Base-by-base conservation (phyloP, 2,113 vertebrate genomes). In the Rhinoptilus africanus region DNA sequence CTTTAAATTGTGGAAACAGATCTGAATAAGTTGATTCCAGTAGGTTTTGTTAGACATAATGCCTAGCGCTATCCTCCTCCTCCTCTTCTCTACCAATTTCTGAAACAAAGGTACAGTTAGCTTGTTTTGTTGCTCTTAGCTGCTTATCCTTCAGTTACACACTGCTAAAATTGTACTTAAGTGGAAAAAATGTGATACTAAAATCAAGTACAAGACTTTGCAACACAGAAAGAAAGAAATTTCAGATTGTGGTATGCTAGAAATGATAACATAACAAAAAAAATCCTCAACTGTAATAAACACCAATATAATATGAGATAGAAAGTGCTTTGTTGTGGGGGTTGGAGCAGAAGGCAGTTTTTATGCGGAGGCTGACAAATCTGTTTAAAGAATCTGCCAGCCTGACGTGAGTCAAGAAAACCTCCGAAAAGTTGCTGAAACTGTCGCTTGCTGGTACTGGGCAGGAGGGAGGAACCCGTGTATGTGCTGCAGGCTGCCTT, bases 311-410 rank as follows among this genome's bases (percentile, higher is more conserved):
- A 89, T 34, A 85, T 28, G 85, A 74, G 92, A 37, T 81, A 60
- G 68, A 75, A 92, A 74, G 26, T 34, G 93, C 77, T 79, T 96
- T 92, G 64, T 82, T 81, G 92, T 89, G 94, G 82, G 72, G 72
- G 94, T 54, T 86, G 90, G 93, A 96, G 85, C 84, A 95, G 92
- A 88, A 96, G 96, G 95, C 92, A 92, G 35, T 57, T 94, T 75
- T 75, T 84, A 37, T 95, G 83, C 81, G 88, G 95, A 92, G 93
- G 94, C 91, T 93, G 96, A 92, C 81, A 97, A 95, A 95, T 97
- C 94, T 97, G 96, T 94, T 96, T 91, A 91, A 85, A 92, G 95
- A 85, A 92, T 94, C 90, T 96, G 96, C 85, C 80, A 94, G 87
- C 73, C 62, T 94, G 94, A 87, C 48, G 0, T 30, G 80, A 76